Percentiles rank a stretch among this genome's conserved stretches.
Evolutionary conservation across 2,113 vertebrate species (phyloP).

Genomic region (Archocentrus centrarchus): DNA sequence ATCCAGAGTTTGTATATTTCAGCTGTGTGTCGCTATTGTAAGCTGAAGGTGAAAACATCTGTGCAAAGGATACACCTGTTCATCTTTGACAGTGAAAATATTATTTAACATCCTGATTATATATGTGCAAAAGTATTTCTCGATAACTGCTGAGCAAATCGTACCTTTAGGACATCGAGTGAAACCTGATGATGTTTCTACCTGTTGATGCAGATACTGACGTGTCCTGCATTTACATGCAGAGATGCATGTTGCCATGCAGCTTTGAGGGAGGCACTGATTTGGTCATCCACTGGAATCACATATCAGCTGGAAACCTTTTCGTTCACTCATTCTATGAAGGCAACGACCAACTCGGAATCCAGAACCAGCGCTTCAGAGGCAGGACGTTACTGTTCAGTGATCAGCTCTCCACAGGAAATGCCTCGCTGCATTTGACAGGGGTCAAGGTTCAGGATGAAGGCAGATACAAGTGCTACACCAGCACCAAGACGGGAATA

Average conservation of each 20-base stretch:
- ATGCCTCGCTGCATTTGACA: constrained; percentile 75
- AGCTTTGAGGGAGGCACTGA: constrained; percentile 1
- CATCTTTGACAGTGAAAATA: background rate
- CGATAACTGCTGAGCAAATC: fast-evolving
- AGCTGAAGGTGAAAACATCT: too few species aligned
- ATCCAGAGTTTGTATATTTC: background rate
- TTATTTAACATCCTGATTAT: fast-evolving
- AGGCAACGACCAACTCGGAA: fast-evolving
- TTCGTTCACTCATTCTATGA: background rate
- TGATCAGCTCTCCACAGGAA: constrained; percentile 60
- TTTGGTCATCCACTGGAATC: constrained; percentile 78
- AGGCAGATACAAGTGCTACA: constrained; percentile 74
- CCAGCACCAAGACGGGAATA: fast-evolving
- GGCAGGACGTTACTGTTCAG: constrained; percentile 23
- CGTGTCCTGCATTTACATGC: constrained; percentile 45
- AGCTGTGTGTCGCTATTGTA: too few species aligned
- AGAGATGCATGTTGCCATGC: constrained; percentile 75
- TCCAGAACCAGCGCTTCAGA: background rate
- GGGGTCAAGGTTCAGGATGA: constrained; percentile 54
- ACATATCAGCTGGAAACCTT: fast-evolving
- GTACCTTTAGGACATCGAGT: background rate
- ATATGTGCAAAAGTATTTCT: fast-evolving
- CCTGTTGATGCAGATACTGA: constrained; percentile 2
- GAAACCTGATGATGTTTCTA: fast-evolving
- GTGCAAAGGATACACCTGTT: too few species aligned